Base-by-base conservation (phyloP, 2,888 invertebrate species). In the Meteorus colon region DNA sequence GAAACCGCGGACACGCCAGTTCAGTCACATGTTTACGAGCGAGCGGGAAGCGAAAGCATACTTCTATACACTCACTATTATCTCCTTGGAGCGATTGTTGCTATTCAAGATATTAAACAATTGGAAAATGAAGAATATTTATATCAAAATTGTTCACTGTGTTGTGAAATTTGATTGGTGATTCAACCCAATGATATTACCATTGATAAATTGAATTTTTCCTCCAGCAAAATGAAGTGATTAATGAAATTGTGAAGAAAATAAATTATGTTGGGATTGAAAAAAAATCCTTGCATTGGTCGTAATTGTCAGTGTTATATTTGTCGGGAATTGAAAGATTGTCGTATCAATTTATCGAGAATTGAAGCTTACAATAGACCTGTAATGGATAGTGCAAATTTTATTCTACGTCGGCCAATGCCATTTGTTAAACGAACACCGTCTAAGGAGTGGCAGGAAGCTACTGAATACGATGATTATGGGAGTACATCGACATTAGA, bases 301-400 rank as follows among this genome's bases (percentile, higher is more conserved):
- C 92, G 93, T 91, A 93, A 94, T 84, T 95, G 95, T 90, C 91
- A 91, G 83, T 95, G 95, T 90, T 92, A 94, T 86, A 91, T 95
- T 86, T 95, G 95, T 89, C 92, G 94, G 81, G 95, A 95, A 88
- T 90, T 95, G 83, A 93, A 92, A 84, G 92, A 92, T 82, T 93
- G 92, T 87, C 92, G 92, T 63, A 83, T 82, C 80, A 77, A 75
- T 91, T 91, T 78, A 91, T 91, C 74, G 91, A 91, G 90, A 91
- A 91, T 82, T 90, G 82, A 68, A 81, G 90, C 62, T 90, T 91
- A 89, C 90, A 90, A 82, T 91, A 90, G 83, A 91, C 90, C 79
- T 90, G 91, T 85, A 92, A 91, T 85, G 93, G 90, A 86, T 89
- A 92, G 86, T 92, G 90, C 92, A 88, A 87, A 92, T 90, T 81